A percentile compares a stretch with the other conserved stretches of the same genome.
These are phyloP conservation scores for Dicerorhinus sumatrensis DNA, from an alignment of 2,113 vertebrate genomes.

Conservation along the genomic window DNA sequence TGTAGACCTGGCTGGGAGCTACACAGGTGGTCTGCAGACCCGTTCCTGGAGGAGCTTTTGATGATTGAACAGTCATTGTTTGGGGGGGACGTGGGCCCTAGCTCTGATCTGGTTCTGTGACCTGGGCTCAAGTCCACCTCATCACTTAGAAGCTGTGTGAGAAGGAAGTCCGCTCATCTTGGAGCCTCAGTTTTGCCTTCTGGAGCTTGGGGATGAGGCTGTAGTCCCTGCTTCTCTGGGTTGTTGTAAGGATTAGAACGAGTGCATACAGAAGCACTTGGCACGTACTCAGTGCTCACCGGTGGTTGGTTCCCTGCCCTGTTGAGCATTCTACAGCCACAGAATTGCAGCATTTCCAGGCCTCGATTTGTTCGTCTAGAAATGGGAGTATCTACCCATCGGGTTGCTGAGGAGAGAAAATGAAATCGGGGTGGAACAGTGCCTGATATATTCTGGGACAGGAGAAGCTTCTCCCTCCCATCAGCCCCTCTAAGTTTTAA, in stretches of 20 bases:
- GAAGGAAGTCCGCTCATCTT: neutral
- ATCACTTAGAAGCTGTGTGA: neutral
- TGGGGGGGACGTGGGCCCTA: neutral
- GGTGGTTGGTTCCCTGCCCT: neutral
- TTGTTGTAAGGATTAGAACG: neutral
- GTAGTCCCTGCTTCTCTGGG: neutral
- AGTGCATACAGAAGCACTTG: neutral
- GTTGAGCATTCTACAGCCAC: neutral
- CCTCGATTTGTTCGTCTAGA: neutral
- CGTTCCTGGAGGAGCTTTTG: neutral
- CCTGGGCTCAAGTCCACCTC: neutral
- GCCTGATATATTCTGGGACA: neutral
- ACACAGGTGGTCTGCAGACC: neutral
- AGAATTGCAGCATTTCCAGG: neutral
- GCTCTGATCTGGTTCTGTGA: neutral
- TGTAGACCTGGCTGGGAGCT: neutral
- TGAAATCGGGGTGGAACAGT: neutral
- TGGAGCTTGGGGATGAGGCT: neutral
- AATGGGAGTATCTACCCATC: neutral
- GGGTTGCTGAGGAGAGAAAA: neutral
- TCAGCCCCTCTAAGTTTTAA: neutral
- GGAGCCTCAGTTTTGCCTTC: neutral
- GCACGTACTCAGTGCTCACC: neutral
- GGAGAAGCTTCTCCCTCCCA: no score
- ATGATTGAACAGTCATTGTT: accelerated